phyloP scores from a whole-genome alignment of 1,140 invertebrate species.

The Mercenaria mercenaria region DNA sequence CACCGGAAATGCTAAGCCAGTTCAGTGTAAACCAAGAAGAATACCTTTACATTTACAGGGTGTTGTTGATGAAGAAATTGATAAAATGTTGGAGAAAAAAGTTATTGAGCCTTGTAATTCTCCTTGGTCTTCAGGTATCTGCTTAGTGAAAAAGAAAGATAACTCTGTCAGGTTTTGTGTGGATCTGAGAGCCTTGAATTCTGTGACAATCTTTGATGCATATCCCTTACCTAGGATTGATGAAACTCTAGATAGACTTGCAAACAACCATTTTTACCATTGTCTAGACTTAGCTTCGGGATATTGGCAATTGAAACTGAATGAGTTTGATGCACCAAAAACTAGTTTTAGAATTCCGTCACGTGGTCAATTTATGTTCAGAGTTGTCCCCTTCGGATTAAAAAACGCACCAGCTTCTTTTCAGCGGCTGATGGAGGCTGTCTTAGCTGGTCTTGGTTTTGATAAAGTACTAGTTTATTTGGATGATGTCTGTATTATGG shows the following conservation, averaged over 20 bases:
- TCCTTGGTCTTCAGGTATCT: slow-evolving; percentile 87
- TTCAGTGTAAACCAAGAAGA: slow-evolving; percentile 50
- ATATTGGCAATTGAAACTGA: slow-evolving; percentile 49
- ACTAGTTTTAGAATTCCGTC: slow-evolving; percentile 29
- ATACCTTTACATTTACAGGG: too few species aligned
- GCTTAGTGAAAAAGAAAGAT: slow-evolving; percentile 86
- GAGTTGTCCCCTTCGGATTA: slow-evolving; percentile 72
- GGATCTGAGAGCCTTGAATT: slow-evolving; percentile 85
- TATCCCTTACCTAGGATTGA: slow-evolving; percentile 49
- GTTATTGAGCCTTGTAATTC: slow-evolving; percentile 82
- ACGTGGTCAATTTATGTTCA: slow-evolving; percentile 65
- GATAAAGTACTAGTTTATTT: slow-evolving; percentile 60
- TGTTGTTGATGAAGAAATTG: slow-evolving; percentile 53
- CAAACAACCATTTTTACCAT: neutral
- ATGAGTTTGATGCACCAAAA: slow-evolving; percentile 49
- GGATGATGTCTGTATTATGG: slow-evolving; percentile 64
- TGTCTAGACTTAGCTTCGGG: slow-evolving; percentile 41
- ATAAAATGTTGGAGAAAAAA: slow-evolving; percentile 79
- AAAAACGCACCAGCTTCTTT: slow-evolving; percentile 69
- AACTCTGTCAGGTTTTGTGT: slow-evolving; percentile 86
- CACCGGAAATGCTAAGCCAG: slow-evolving; percentile 59
- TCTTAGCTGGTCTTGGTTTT: slow-evolving; percentile 67
- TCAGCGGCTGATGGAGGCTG: slow-evolving; percentile 73
- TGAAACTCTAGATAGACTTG: slow-evolving; percentile 17
- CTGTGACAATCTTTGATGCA: slow-evolving; percentile 61